Conservation (phyloP, 2,888 invertebrate genomes). For the Lasioglossum figueresi region DNA sequence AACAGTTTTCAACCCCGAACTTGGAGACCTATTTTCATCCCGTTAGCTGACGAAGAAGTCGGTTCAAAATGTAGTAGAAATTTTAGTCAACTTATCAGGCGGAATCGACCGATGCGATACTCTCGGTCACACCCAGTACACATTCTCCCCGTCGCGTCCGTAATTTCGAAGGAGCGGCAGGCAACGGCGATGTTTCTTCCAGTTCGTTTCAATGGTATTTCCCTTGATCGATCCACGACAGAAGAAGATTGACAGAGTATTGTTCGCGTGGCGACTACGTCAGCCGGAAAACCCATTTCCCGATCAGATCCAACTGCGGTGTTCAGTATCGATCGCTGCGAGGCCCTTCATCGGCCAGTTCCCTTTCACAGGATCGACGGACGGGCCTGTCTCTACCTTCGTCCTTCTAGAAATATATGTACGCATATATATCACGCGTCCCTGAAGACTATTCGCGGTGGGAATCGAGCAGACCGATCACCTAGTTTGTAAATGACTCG, state of each 20-base stretch:
- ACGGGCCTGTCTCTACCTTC: neutral
- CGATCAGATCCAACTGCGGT: slow-evolving; percentile 46
- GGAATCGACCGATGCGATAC: neutral
- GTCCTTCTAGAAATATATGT: neutral
- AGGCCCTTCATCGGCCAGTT: slow-evolving; percentile 5
- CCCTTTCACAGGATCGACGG: slow-evolving; percentile 2
- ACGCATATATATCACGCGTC: neutral
- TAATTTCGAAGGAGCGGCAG: neutral
- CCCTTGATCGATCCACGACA: slow-evolving; percentile 29
- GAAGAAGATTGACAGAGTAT: slow-evolving; percentile 63
- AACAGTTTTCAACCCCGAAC: no score
- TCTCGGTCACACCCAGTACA: neutral
- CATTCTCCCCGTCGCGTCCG: neutral
- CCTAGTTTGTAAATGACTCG: neutral
- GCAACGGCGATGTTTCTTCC: slow-evolving; percentile 7
- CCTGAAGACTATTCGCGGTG: neutral
- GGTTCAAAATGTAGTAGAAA: neutral
- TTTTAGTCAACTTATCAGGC: neutral
- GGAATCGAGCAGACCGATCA: neutral
- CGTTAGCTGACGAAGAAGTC: neutral
- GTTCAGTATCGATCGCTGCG: slow-evolving; percentile 53
- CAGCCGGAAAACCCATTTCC: slow-evolving; percentile 56
- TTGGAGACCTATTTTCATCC: no score
- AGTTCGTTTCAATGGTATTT: neutral
- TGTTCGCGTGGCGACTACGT: slow-evolving; percentile 56